Conservation (phyloP, 1,140 invertebrate genomes). For the Arion vulgaris region DNA sequence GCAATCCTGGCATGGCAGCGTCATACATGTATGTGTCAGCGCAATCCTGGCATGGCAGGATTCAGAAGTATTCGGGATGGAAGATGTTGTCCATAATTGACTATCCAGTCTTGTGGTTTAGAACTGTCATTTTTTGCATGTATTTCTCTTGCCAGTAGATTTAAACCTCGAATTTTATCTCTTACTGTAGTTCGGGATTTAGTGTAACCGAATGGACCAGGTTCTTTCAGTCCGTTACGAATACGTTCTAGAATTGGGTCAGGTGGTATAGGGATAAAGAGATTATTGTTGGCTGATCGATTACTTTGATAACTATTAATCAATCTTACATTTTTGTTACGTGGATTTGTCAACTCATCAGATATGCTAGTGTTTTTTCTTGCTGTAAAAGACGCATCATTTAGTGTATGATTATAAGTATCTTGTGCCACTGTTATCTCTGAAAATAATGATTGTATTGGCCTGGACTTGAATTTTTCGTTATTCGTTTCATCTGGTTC, state of each 20-base stretch:
- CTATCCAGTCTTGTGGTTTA: constrained; percentile 51
- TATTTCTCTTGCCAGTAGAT: constrained; percentile 52
- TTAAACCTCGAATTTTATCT: constrained; percentile 48
- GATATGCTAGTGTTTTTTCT: too few relatives aligned
- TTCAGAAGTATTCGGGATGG: constrained; percentile 49
- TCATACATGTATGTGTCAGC: too few relatives aligned
- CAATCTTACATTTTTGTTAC: neutral
- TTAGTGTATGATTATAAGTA: neutral
- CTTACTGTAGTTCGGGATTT: constrained; percentile 41
- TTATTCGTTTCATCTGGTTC: neutral
- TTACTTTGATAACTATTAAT: neutral
- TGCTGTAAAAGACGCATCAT: neutral
- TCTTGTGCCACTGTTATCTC: neutral
- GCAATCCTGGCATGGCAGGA: constrained; percentile 39
- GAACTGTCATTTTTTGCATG: constrained; percentile 46
- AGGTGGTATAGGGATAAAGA: neutral
- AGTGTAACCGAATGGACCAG: neutral
- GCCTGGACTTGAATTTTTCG: neutral
- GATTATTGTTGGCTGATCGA: neutral
- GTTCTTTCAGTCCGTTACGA: constrained; percentile 25
- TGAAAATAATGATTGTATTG: neutral
- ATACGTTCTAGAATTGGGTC: constrained; percentile 24
- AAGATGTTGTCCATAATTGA: constrained; percentile 54
- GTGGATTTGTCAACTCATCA: too few relatives aligned
- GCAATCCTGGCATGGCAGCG: too few relatives aligned